Conservation (phyloP, 2,888 invertebrate genomes). For the Tubulanus polymorphus region DNA sequence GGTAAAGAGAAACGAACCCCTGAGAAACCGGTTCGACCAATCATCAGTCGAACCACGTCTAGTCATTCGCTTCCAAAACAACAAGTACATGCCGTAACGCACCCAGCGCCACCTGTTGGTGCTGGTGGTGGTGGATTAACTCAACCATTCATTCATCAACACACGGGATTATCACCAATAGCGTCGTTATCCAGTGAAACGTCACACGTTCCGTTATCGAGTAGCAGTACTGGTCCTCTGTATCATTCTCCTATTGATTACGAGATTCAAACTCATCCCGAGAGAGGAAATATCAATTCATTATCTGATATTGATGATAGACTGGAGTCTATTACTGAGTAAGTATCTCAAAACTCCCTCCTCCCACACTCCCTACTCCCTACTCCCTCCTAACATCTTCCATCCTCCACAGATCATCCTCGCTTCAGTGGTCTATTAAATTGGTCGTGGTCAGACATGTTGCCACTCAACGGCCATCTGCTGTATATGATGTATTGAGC, state of each 20-base stretch:
- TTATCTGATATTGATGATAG: slow-evolving; percentile 41
- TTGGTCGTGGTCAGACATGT: too few relatives aligned
- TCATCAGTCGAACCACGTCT: neutral
- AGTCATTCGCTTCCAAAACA: neutral
- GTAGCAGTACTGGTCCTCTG: slow-evolving; percentile 34
- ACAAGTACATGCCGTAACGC: neutral
- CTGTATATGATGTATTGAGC: too few relatives aligned
- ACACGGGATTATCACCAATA: slow-evolving; percentile 28
- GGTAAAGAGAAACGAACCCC: too few relatives aligned
- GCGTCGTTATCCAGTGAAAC: slow-evolving; percentile 34
- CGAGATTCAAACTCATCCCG: slow-evolving; percentile 26
- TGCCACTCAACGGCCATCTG: too few relatives aligned
- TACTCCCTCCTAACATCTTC: too few relatives aligned
- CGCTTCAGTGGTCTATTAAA: too few relatives aligned
- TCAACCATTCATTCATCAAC: neutral
- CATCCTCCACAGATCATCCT: too few relatives aligned
- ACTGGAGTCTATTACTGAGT: slow-evolving; percentile 40
- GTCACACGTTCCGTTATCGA: slow-evolving; percentile 39
- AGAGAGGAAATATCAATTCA: slow-evolving; percentile 22
- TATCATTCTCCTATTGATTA: slow-evolving; percentile 31
- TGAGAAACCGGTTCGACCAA: too few relatives aligned
- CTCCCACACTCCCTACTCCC: too few relatives aligned
- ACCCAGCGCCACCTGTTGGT: neutral
- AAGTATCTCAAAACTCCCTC: too few relatives aligned
- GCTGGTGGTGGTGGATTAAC: neutral